Base-by-base conservation (phyloP, 1,140 invertebrate species). In the Aphelenchoides avenae region DNA sequence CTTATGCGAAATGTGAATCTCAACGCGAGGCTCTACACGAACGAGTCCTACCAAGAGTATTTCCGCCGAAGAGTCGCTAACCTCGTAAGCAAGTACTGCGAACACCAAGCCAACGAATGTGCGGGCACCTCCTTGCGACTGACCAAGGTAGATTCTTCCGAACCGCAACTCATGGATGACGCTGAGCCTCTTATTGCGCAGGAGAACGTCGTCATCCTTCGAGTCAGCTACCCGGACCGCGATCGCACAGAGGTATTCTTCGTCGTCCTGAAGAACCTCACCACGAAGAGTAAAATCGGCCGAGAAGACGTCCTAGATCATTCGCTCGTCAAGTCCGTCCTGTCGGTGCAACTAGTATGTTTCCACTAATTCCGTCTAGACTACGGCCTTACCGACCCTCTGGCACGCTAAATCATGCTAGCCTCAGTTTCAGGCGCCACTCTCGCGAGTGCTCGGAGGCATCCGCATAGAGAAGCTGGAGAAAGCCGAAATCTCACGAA, bases 1-100 rank as follows among this genome's bases (percentile, higher is more conserved):
- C 37, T 61, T 29, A 42, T 73, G 33, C 64, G 68, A 29, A 56
- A 75, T 50, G 58, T 76, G 5, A 69, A 75, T 30, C 47, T 77
- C 15, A 56, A 59, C 29, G 68, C 70, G 2, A 39, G 37, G 31
- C 50, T 77, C 15, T 49, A 75, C 40, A 75, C 69, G 7, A 66
- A 62, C 30, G 73, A 75, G 40, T 56, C 70, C 6, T 77, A 75
- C 52, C 72, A 75, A 51, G 51, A 66, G 36, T 75, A 75, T 48
- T 77, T 75, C 52, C 76, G 75, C 26, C 34, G 74, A 58, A 43
- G 73, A 37, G 65, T 75, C n/a, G 62, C 73, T 7, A 46, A 59
- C 15, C 54, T 77, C 9, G 40, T 75, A 9, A 71, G 70, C 22
- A 50, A 56, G 24, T 77, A 70, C 46, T 75, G 73, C 52, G 60